Conservation (phyloP, 2,888 invertebrate species). For the Uloborus plumipes region DNA sequence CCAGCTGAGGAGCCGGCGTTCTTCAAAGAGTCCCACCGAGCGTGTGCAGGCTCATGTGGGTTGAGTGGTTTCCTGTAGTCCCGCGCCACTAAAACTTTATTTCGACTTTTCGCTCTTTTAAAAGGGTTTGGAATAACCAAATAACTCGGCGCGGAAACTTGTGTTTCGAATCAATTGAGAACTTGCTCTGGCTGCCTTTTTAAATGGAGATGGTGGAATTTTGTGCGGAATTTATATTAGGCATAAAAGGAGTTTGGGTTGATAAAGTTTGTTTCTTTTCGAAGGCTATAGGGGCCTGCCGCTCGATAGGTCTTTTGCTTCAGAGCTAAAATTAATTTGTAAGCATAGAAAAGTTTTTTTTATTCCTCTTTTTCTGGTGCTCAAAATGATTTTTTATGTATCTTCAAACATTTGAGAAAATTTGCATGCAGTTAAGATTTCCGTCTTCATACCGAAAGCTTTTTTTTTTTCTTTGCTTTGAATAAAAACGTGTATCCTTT, state of each 20-base stretch:
- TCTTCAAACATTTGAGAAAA: no score
- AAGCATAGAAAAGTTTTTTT: not conserved
- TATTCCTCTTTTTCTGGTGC: not conserved
- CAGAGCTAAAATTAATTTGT: slow-evolving; percentile 24
- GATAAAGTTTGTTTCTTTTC: slow-evolving; percentile 40
- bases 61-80: slow-evolving; percentile 9
- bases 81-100: slow-evolving; percentile 47
- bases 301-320: slow-evolving; percentile 8
- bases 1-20: slow-evolving; percentile 17
- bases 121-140: not conserved
- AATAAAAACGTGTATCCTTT: no score
- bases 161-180: slow-evolving; percentile 7
- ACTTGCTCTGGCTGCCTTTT: not conserved
- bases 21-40: slow-evolving; percentile 3
- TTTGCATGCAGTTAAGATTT: no score
- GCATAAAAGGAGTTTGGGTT: slow-evolving; percentile 29
- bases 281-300: not conserved
- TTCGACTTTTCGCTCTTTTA: slow-evolving; percentile 21
- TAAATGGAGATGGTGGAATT: not conserved
- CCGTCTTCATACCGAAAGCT: no score
- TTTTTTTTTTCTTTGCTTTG: no score
- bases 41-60: slow-evolving; percentile 10
- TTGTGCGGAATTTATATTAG: slow-evolving; percentile 45
- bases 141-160: not conserved
- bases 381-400: slow-evolving; percentile 1